Percentiles rank a stretch among this genome's conserved stretches.
Evolutionary conservation across 1,140 invertebrate species (phyloP).

Genomic region (Drosophila ananassae): DNA sequence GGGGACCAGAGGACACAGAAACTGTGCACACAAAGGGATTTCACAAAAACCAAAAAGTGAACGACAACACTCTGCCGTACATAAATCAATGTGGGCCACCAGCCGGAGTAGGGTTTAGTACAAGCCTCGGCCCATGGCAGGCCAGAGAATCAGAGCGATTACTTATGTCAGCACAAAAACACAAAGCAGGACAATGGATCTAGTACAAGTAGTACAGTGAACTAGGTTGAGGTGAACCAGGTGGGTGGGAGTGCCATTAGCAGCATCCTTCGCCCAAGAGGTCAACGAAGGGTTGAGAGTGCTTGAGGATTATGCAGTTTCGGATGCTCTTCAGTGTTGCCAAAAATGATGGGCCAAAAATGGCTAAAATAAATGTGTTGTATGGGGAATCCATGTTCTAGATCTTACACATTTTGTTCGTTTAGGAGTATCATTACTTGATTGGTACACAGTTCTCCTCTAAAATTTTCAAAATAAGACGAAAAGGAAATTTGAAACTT

Average conservation of each 20-base stretch:
- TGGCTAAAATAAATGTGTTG: neutral
- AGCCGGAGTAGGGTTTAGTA: constrained; percentile 1
- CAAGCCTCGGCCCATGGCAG: constrained; percentile 10
- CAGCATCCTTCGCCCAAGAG: constrained; percentile 45
- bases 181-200: constrained; percentile 53
- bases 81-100: constrained; percentile 60
- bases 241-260: constrained; percentile 49
- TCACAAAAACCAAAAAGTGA: constrained; percentile 51
- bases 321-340: constrained; percentile 8
- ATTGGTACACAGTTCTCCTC: neutral
- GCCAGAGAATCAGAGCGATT: constrained; percentile 63
- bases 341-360: neutral
- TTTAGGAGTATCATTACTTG: neutral
- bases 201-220: constrained; percentile 7
- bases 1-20: constrained; percentile 13
- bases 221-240: constrained; percentile 10
- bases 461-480: neutral
- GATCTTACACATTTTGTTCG: too few relatives aligned
- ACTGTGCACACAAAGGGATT: constrained; percentile 26
- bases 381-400: too few relatives aligned
- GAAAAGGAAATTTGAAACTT: too few relatives aligned
- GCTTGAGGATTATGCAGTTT: constrained; percentile 8
- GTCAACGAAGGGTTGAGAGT: constrained; percentile 43
- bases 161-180: constrained; percentile 71
- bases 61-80: constrained; percentile 52